phyloP scores from a whole-genome alignment of 2,888 invertebrate genomes.

The Lampropteryx suffumata region DNA sequence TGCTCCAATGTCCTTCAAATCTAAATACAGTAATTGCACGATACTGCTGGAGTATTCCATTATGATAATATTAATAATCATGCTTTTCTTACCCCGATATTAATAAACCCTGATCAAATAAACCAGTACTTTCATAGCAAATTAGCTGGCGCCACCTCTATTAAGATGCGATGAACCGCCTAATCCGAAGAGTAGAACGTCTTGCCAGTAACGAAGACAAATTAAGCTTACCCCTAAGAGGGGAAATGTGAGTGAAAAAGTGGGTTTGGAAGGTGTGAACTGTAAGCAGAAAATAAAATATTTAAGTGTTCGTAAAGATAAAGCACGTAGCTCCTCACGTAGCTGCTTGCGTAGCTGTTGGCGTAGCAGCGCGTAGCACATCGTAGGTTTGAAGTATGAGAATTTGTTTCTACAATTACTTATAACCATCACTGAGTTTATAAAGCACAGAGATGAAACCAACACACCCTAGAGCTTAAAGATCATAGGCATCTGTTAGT shows the following conservation, averaged over 20 bases:
- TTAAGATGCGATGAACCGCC: slow-evolving; percentile 42
- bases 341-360: background rate
- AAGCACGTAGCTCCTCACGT: background rate
- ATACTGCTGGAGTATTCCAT: too few relatives aligned
- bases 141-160: slow-evolving; percentile 34
- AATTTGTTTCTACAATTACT: too few relatives aligned
- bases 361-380: too few relatives aligned
- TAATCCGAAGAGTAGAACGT: slow-evolving; percentile 43
- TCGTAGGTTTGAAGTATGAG: too few relatives aligned
- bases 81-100: slow-evolving; percentile 6
- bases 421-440: too few relatives aligned
- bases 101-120: slow-evolving; percentile 23
- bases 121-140: slow-evolving; percentile 32
- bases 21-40: too few relatives aligned
- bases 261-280: slow-evolving; percentile 1
- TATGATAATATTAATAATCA: too few relatives aligned
- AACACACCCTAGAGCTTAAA: too few relatives aligned
- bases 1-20: too few relatives aligned
- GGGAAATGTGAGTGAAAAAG: background rate
- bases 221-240: slow-evolving; percentile 53
- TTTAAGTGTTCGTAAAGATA: background rate
- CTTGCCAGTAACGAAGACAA: slow-evolving; percentile 68
- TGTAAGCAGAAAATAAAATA: background rate
- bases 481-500: too few relatives aligned
- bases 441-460: too few relatives aligned